Base-by-base conservation (phyloP, 2,113 vertebrate species). In the Grammomys surdaster region DNA sequence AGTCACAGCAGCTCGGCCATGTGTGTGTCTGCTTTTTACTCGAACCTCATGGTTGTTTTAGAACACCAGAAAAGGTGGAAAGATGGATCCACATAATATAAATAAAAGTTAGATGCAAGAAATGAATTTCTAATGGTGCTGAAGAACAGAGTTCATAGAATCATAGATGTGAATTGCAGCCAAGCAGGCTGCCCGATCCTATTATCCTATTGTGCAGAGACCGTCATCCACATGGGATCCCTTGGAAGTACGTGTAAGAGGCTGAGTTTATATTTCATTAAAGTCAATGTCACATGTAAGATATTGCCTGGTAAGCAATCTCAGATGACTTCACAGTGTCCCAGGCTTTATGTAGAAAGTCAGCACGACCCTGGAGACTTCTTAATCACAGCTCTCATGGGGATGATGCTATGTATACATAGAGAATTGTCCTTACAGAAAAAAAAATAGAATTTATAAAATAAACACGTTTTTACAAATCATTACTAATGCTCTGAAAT, bases 51-150 rank as follows among this genome's bases (percentile, higher is more conserved):
- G 24, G 26, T 60, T 95, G 56, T 84, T 94, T 94, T 75, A 87
- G 72, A 31, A 72, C 43, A 48, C 11, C 20, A 56, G 36, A 91
- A 70, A 14, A 56, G 9, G 56, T 58, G 51, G 40, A 24, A 91
- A 95, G 76, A 70, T 78, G 54, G 9, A n/a, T 69, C 89, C 40
- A 3, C 0, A 1, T 19, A 76, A 40, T 89, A 77, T 48, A 63
- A 95, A 81, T 92, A 40, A 91, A 91, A 95, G 36, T 69, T 76
- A 51, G 85, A 77, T 84, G 67, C 33, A 70, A 90, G 77, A 88
- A 96, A 58, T 7, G 7, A 7, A 33, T 67, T 75, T 72, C 67
- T 10, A 72, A 46, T 56, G 13, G 16, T 65, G 26, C 81, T 72
- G 19, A 90, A 77, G 78, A 88, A 72, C 33, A 76, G 80, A 67